These are phyloP conservation scores for Ispidina lecontei DNA, from an alignment of 2,797 vertebrate species.

Conservation along the genomic window DNA sequence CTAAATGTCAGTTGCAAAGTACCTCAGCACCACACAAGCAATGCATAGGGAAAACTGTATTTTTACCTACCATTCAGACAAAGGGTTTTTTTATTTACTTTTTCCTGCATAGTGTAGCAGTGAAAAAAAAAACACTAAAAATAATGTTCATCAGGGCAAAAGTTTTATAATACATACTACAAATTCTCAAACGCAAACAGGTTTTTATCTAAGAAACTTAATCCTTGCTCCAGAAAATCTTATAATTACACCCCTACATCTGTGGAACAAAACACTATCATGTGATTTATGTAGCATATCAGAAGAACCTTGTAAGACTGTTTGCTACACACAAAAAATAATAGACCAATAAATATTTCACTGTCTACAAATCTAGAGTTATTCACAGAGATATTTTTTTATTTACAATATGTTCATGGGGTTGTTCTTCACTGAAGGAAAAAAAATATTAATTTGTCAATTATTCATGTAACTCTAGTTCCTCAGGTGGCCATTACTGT, in stretches of 20 bases:
- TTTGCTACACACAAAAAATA: neutral
- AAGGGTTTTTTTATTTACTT: neutral
- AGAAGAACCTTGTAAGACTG: neutral
- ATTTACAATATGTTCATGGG: neutral
- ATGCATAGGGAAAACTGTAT: neutral
- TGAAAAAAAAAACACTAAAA: neutral
- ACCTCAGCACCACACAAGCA: neutral
- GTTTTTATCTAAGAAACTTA: neutral
- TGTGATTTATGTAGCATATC: neutral
- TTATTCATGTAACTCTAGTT: neutral
- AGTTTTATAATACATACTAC: neutral
- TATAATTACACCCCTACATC: neutral
- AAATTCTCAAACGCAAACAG: neutral
- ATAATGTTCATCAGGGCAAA: accelerated
- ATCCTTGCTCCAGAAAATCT: neutral
- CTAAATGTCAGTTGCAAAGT: neutral
- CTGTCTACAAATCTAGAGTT: neutral
- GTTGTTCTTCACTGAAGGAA: neutral
- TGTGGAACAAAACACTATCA: neutral
- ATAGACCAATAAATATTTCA: neutral
- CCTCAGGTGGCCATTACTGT: neutral
- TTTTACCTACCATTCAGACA: neutral
- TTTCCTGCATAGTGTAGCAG: neutral
- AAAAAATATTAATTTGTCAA: neutral
- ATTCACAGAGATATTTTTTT: neutral